Evolutionary conservation across 2,797 vertebrate genomes (phyloP).

Genomic region (Lophius americanus): DNA sequence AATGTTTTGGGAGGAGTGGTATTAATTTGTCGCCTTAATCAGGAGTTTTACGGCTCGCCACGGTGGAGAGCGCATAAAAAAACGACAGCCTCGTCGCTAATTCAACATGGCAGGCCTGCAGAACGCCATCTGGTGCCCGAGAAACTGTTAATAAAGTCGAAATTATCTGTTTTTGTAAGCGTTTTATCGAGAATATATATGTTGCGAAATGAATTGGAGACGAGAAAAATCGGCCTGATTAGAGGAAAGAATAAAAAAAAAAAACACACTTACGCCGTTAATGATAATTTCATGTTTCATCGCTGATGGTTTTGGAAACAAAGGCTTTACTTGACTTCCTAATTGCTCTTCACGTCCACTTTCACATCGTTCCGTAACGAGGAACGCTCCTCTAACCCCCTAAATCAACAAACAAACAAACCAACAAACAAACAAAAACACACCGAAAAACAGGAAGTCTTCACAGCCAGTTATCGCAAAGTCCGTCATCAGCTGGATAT

Average conservation of each 20-base stretch:
- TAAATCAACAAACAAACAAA: too few species aligned
- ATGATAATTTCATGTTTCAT: constrained; percentile 80
- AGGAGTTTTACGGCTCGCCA: constrained; percentile 86
- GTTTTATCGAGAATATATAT: constrained; percentile 95
- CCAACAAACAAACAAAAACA: constrained; percentile 59
- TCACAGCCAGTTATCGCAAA: constrained; percentile 62
- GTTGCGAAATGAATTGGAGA: constrained; percentile 97
- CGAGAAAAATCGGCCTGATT: constrained; percentile 74
- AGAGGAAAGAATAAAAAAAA: constrained; percentile 22
- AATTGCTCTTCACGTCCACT: constrained; percentile 72
- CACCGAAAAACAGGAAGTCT: constrained; percentile 11
- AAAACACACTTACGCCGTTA: constrained; percentile 65
- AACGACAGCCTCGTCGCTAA: constrained; percentile 94
- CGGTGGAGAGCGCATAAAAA: constrained; percentile 90
- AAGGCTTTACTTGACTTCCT: constrained; percentile 72
- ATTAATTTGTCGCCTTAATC: constrained; percentile 85
- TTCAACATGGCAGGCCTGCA: constrained; percentile 96
- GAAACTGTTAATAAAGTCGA: constrained; percentile 99
- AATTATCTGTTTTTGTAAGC: constrained; percentile 97
- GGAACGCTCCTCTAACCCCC: constrained; percentile 53
- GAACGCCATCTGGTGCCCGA: constrained; percentile 97
- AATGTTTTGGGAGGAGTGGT: constrained; percentile 65
- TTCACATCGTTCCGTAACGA: constrained; percentile 65
- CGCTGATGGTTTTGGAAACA: constrained; percentile 73
- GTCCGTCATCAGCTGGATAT: constrained; percentile 70